Evolutionary conservation across 2,888 invertebrate genomes (phyloP), one percentile per base, ranked within the genome.

Genomic region (Peribatodes rhomboidaria): DNA sequence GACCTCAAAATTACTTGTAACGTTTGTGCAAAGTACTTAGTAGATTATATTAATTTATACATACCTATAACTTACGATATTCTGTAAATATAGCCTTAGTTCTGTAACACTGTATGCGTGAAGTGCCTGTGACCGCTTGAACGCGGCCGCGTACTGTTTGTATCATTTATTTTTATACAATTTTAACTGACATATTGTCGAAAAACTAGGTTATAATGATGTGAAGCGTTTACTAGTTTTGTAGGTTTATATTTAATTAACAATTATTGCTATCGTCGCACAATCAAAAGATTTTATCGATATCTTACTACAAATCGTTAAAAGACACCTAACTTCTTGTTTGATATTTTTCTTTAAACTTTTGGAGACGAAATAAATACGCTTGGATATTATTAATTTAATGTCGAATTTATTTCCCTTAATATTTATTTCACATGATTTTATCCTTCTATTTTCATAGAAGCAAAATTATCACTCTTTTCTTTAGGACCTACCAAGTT

Each of bases 21-120:
- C 87, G 85, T 85, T 85, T 92, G 92, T 91, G 92, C 92, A 92
- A 90, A 91, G 93, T 93, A 93, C 93, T 93, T 93, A 93, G 86
- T 93, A 93, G 93, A 84, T 84, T 88, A 88, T 91, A 92, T 89
- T 93, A 92, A 92, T 92, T 92, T 92, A 93, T 92, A 87, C 83
- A 83, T 87, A 86, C 80, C 70, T 82, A 82, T 90, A 89, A 88
- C 78, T 83, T 87, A 87, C 73, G 73, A 82, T 88, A 87, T 83
- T 81, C 58, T 91, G 92, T 92, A 93, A 84, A 93, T 93, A 93
- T 91, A 91, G 88, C 59, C 67, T 70, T 88, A 87, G 73, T 72
- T 76, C 74, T 67, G 57, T 71, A 67, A 69, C 44, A 41, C 35
- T 71, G 72, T 72, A 73, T 70, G 74, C 65, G 80, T 75, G 71